Conservation (phyloP, 2,113 vertebrate genomes). For the Platichthys stellatus region DNA sequence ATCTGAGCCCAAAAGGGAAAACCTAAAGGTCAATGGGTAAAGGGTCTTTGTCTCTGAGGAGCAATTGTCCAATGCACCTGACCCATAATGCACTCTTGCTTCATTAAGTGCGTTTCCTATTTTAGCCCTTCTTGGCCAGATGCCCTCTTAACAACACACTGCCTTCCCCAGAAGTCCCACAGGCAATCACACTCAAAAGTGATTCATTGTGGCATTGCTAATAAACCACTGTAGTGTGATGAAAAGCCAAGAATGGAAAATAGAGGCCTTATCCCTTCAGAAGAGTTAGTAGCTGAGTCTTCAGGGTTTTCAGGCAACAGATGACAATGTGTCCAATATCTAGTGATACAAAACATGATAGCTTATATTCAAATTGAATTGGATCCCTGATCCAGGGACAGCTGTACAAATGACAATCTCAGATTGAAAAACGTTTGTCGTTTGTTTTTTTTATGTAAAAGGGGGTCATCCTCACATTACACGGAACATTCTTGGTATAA, state of each 20-base stretch:
- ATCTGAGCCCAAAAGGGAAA: not conserved
- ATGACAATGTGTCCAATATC: not conserved
- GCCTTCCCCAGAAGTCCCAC: conserved; percentile 35
- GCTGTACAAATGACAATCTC: not conserved
- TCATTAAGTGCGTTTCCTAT: conserved; percentile 47
- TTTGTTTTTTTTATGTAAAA: not conserved
- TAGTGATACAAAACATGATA: not conserved
- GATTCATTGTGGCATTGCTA: conserved; percentile 62
- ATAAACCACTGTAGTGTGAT: conserved; percentile 58
- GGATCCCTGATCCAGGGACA: not conserved
- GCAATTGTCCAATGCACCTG: conserved; percentile 25
- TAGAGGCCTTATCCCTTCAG: conserved; percentile 14
- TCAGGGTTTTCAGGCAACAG: not conserved
- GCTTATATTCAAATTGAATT: not conserved
- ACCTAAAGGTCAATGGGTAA: conserved; percentile 31
- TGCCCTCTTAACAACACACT: conserved; percentile 35
- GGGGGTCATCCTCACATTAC: not conserved
- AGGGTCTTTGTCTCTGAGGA: conserved; percentile 20
- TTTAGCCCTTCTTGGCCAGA: conserved; percentile 39
- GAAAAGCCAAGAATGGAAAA: conserved; percentile 50
- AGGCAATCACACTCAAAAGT: conserved; percentile 54
- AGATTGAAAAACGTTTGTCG: not conserved
- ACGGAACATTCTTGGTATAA: not conserved
- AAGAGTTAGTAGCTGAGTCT: not conserved
- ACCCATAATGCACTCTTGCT: conserved; percentile 48